These are phyloP conservation scores for Taenioides sp. DNA, from an alignment of 2,797 vertebrate genomes.

Conservation along the genomic window DNA sequence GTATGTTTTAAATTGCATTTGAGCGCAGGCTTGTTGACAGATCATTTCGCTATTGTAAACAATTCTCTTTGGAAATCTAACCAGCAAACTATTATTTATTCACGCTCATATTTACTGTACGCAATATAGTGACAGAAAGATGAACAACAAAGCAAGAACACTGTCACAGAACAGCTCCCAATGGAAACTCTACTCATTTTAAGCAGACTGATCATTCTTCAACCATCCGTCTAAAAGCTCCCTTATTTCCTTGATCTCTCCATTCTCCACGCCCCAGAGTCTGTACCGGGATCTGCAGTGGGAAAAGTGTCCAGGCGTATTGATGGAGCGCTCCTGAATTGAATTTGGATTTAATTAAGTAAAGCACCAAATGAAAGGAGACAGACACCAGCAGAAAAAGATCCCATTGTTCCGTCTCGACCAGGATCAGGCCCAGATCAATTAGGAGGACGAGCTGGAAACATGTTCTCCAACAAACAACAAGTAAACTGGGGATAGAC, in stretches of 20 bases:
- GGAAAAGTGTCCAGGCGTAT: conserved; percentile 43
- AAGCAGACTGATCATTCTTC: conserved; percentile 47
- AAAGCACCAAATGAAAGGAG: conserved; percentile 64
- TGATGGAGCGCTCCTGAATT: conserved; percentile 51
- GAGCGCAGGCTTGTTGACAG: background rate
- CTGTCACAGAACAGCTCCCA: conserved; percentile 4
- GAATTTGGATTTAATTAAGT: conserved; percentile 72
- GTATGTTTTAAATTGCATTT: background rate
- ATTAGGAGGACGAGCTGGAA: conserved; percentile 67
- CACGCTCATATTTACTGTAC: background rate
- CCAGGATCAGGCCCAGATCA: conserved; percentile 57
- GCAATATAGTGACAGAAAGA: conserved; percentile 17
- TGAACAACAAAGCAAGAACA: conserved; percentile 9
- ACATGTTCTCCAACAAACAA: conserved; percentile 62
- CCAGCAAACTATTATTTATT: background rate
- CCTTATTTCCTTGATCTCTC: conserved; percentile 44
- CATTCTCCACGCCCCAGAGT: conserved; percentile 41
- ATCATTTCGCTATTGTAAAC: background rate
- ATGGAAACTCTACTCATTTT: background rate
- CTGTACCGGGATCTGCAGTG: conserved; percentile 30
- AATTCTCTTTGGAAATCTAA: background rate
- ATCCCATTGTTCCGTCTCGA: conserved; percentile 54
- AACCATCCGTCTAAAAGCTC: conserved; percentile 38
- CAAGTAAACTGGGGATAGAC: conserved; percentile 66
- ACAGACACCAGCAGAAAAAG: conserved; percentile 45